A percentile compares a stretch with the other conserved stretches of the same genome.
Conservation (phyloP, 2,888 invertebrate genomes). For the Tenthredo amoena region DNA sequence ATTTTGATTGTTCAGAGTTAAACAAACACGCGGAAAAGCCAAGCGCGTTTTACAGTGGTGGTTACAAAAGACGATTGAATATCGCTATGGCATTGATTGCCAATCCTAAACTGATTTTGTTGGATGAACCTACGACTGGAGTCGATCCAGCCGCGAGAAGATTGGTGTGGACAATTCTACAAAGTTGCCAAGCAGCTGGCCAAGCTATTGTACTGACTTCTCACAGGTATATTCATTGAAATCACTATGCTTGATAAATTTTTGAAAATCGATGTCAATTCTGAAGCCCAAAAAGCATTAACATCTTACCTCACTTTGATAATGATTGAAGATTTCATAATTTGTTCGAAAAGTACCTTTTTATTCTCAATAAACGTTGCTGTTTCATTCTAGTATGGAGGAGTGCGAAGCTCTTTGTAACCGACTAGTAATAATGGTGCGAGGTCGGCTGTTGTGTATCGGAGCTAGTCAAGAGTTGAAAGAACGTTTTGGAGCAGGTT, state of each 20-base stretch:
- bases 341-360: neutral
- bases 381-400: constrained; percentile 85
- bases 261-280: neutral
- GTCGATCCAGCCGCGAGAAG: constrained; percentile 21
- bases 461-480: constrained; percentile 88
- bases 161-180: constrained; percentile 19
- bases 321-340: neutral
- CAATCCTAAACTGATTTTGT: constrained; percentile 3
- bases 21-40: neutral
- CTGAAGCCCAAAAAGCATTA: neutral
- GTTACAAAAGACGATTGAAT: constrained; percentile 26
- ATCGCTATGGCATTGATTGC: constrained; percentile 38
- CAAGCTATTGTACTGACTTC: constrained; percentile 36
- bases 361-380: neutral
- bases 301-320: neutral
- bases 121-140: constrained; percentile 40
- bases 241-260: neutral
- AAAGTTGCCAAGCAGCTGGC: constrained; percentile 35
- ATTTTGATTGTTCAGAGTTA: neutral
- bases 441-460: constrained; percentile 86
- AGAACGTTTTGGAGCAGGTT: constrained; percentile 85
- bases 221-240: constrained; percentile 11
- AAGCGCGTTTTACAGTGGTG: constrained; percentile 25
- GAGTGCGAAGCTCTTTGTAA: constrained; percentile 92
- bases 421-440: constrained; percentile 88